These are phyloP conservation scores for Dolichoris vasculosae DNA, from an alignment of 1,140 invertebrate species.

Conservation along the genomic window DNA sequence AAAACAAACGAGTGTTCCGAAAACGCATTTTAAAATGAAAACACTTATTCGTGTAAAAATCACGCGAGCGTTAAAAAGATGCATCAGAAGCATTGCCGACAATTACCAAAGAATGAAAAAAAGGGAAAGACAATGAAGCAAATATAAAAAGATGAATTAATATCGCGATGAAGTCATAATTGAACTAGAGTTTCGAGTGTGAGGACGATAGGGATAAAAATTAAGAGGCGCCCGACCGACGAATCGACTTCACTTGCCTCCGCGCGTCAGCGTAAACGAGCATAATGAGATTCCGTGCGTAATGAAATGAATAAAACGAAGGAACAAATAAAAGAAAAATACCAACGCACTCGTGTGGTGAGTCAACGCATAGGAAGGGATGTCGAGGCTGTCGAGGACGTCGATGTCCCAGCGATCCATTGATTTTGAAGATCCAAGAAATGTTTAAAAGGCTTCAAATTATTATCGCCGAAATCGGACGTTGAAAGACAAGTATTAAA, in stretches of 20 bases:
- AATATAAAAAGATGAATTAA: not conserved
- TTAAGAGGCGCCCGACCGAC: not conserved
- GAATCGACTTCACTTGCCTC: not conserved
- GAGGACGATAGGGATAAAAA: not conserved
- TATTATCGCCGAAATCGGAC: not conserved
- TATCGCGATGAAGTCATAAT: slow-evolving; percentile 43
- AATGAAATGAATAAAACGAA: not conserved
- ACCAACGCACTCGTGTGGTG: slow-evolving; percentile 44
- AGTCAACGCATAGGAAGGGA: not conserved
- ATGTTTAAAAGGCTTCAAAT: not conserved
- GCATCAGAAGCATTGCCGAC: not conserved
- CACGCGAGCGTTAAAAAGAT: not conserved
- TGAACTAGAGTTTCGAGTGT: not conserved
- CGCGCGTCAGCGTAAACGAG: slow-evolving; percentile 15
- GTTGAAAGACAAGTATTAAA: not conserved
- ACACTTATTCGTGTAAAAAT: not conserved
- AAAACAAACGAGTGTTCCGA: not conserved
- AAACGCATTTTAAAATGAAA: not conserved
- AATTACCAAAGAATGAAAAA: not conserved
- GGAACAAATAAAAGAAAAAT: slow-evolving; percentile 1
- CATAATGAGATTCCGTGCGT: slow-evolving; percentile 44
- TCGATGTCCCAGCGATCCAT: not conserved
- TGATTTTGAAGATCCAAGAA: not conserved
- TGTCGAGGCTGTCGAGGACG: too few relatives aligned
- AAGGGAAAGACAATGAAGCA: not conserved